Evolutionary conservation across 2,113 vertebrate genomes (phyloP), one percentile per base, ranked within the genome.

Genomic region (Regulus satrapa): DNA sequence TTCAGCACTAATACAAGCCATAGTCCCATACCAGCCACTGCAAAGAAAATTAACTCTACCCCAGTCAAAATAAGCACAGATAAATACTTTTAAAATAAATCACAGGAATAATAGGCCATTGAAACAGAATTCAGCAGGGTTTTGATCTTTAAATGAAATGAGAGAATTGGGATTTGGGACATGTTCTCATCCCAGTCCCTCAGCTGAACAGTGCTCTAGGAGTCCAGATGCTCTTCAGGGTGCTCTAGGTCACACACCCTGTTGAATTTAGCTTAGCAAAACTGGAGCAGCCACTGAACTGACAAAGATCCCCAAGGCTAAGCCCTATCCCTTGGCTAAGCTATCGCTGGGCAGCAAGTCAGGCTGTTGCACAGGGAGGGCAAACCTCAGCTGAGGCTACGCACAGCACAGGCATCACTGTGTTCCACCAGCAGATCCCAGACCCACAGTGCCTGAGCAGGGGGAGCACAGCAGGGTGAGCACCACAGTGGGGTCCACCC

Each of bases 101-200:
- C 34, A 71, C 24, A 78, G 54, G 20, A 92, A 48, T 43, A 64
- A 69, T 6, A 72, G 31, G 3, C 11, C 40, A 75, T 9, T 58
- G 20, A 25, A 91, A 38, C 1, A 85, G 34, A 66, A 81, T 74
- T 61, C 31, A 55, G 14, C 18, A 56, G 14, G 18, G 6, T 34
- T 94, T 78, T 83, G 4, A 40, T 74, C 16, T 75, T 34, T 43
- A 85, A 92, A 81, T 28, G 5, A 82, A 90, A 85, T 54, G 7
- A 40, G 19, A 45, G 15, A 73, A 55, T 14, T 21, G 23, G 31
- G 19, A 40, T 66, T 19, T 90, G 55, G 14, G 34, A 71, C 1
- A 5, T n/a, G 12, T 31, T 55, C 40, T 59, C 40, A 10, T 55
- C 24, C 32, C 3, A 3, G 51, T 23, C 19, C 5, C 10, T 77